These are phyloP conservation scores for Clarias batrachus DNA, from an alignment of 2,113 vertebrate species.

Conservation along the genomic window DNA sequence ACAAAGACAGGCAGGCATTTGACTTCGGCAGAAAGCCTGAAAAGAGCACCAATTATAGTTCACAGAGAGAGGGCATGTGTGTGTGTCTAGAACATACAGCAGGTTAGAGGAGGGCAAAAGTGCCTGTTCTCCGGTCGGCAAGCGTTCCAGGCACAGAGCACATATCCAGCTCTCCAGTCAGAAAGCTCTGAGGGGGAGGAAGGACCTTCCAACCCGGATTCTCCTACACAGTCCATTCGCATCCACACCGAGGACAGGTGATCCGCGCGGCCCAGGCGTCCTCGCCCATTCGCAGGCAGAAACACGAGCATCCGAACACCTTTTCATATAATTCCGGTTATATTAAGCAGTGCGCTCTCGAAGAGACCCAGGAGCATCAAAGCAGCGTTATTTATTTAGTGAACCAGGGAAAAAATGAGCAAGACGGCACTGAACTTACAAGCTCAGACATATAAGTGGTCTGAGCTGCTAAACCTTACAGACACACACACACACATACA, in stretches of 20 bases:
- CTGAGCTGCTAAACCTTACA: slow-evolving; percentile 12
- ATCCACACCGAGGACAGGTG: not conserved
- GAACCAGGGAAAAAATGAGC: not conserved
- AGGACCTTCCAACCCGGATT: not conserved
- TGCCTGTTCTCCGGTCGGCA: slow-evolving; percentile 23
- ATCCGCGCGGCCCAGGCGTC: not conserved
- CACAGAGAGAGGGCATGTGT: not conserved
- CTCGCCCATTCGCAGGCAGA: not conserved
- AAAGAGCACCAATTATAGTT: slow-evolving; percentile 22
- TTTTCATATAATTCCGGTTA: slow-evolving; percentile 4
- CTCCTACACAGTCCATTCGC: slow-evolving; percentile 7
- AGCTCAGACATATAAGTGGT: slow-evolving; percentile 48
- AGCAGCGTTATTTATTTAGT: slow-evolving; percentile 6
- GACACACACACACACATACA: not conserved
- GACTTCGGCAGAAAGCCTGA: slow-evolving; percentile 24
- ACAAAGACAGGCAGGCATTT: slow-evolving; percentile 26
- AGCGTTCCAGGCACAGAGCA: slow-evolving; percentile 29
- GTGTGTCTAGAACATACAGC: not conserved
- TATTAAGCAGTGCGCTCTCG: not conserved
- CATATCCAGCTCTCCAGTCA: not conserved
- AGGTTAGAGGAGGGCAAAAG: slow-evolving; percentile 13
- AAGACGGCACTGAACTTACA: slow-evolving; percentile 61
- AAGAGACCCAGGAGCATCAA: slow-evolving; percentile 20
- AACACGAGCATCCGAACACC: not conserved
- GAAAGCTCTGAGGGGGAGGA: slow-evolving; percentile 1